phyloP scores from a whole-genome alignment of 2,797 vertebrate species.

The Acanthurus leucopareius region DNA sequence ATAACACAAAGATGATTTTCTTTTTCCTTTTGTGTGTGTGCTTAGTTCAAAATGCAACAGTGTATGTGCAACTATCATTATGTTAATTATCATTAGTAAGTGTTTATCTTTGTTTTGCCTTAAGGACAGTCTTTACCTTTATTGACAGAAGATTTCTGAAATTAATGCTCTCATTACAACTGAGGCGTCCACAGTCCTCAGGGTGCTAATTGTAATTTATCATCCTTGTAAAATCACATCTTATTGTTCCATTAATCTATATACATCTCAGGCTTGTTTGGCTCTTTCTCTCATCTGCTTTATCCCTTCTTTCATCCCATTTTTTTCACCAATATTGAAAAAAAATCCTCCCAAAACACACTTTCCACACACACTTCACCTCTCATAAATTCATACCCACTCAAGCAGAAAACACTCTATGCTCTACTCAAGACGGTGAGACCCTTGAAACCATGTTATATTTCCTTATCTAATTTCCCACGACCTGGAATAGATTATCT shows the following conservation, averaged over 20 bases:
- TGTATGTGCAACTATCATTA: neutral
- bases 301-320: neutral
- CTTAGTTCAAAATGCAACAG: neutral
- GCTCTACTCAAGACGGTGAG: slow-evolving; percentile 3
- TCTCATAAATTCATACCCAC: slow-evolving; percentile 31
- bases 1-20: slow-evolving; percentile 8
- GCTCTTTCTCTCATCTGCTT: slow-evolving; percentile 14
- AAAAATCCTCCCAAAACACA: slow-evolving; percentile 10
- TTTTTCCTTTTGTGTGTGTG: neutral
- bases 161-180: slow-evolving; percentile 55
- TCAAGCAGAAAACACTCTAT: slow-evolving; percentile 26
- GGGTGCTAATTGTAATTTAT: slow-evolving; percentile 60
- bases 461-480: slow-evolving; percentile 70
- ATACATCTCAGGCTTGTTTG: slow-evolving; percentile 34
- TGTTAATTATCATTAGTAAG: neutral
- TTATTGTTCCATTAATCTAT: slow-evolving; percentile 60
- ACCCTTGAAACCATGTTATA: slow-evolving; percentile 63
- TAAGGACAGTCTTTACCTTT: slow-evolving; percentile 25
- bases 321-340: slow-evolving; percentile 1
- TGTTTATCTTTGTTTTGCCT: slow-evolving; percentile 1
- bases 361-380: slow-evolving; percentile 15
- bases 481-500: slow-evolving; percentile 68
- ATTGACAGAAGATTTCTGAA: slow-evolving; percentile 36
- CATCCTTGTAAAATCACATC: slow-evolving; percentile 42
- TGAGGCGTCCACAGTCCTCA: slow-evolving; percentile 24